Evolutionary conservation across 2,888 invertebrate genomes (phyloP), one percentile per base, ranked within the genome.

Genomic region (Salpingus planirostris): DNA sequence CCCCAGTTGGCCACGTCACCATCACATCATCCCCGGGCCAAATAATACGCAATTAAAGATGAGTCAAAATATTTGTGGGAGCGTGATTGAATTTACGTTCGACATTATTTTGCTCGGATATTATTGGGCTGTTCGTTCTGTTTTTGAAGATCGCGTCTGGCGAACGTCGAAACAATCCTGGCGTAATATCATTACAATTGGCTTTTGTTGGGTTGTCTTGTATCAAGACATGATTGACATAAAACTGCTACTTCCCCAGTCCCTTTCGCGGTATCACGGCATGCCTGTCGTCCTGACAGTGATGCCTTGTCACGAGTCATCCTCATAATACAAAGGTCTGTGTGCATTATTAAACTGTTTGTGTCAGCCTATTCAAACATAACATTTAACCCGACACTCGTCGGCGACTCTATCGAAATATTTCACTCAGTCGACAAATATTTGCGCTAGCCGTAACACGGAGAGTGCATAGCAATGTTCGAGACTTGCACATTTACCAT

Each of bases 151-250:
- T n/a, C n/a, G n/a, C n/a, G n/a, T n/a, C n/a, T n/a, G n/a, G n/a
- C n/a, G n/a, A n/a, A n/a, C n/a, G n/a, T n/a, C 27, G 11, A 34
- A 34, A 30, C 34, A 29, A 36, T 31, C 31, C n/a, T n/a, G n/a
- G n/a, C n/a, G 33, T 38, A 38, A 41, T 42, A 39, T 32, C 29
- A 30, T 32, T 39, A 34, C 36, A 37, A 40, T 40, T 37, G 39
- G 24, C 36, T 36, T 40, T 43, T 39, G 42, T 40, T 39, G 34
- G 33, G 27, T 34, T 35, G 31, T 41, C 38, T 38, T 38, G 27
- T 33, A 24, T 11, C 5, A 18, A 34, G 31, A 29, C 33, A 33
- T 42, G 42, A 42, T 42, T 42, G 42, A 42, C 42, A 30, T 42
- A 35, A 39, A 40, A 32, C 32, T 35, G 39, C 35, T 36, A 32